These are phyloP conservation scores for Dilophus febrilis DNA, from an alignment of 2,888 invertebrate species.

Conservation along the genomic window DNA sequence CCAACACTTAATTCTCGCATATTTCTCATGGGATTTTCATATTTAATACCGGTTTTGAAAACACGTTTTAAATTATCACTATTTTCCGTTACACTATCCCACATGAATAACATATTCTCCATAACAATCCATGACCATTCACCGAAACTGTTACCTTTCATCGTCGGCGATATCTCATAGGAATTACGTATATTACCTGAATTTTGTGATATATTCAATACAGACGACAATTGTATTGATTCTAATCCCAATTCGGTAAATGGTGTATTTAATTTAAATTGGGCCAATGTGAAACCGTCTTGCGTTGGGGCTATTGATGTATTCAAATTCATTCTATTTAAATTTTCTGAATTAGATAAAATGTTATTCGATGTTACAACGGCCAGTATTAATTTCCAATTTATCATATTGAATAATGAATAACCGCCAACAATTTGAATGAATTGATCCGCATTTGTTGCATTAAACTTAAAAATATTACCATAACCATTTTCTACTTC, in stretches of 20 bases:
- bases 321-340: slow-evolving; percentile 22
- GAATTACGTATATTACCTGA: slow-evolving; percentile 21
- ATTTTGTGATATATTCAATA: slow-evolving; percentile 16
- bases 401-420: slow-evolving; percentile 22
- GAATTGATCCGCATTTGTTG: slow-evolving; percentile 29
- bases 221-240: slow-evolving; percentile 19
- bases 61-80: slow-evolving; percentile 21
- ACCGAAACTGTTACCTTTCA: slow-evolving; percentile 30
- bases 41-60: slow-evolving; percentile 32
- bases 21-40: slow-evolving; percentile 34
- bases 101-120: slow-evolving; percentile 33
- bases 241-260: slow-evolving; percentile 27
- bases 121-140: slow-evolving; percentile 36
- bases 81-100: slow-evolving; percentile 30
- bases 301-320: slow-evolving; percentile 17
- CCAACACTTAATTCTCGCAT: slow-evolving; percentile 34
- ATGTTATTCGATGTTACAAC: slow-evolving; percentile 21
- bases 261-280: slow-evolving; percentile 23
- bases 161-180: slow-evolving; percentile 28
- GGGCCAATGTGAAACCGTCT: slow-evolving; percentile 15
- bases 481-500: slow-evolving; percentile 16
- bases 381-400: slow-evolving; percentile 29
- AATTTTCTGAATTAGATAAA: slow-evolving; percentile 13
- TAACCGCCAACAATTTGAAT: slow-evolving; percentile 29
- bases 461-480: slow-evolving; percentile 21